Percentiles rank a stretch among this genome's conserved stretches.
Conservation (phyloP, 2,888 invertebrate genomes). For the Eumacrocentrus americanus region DNA sequence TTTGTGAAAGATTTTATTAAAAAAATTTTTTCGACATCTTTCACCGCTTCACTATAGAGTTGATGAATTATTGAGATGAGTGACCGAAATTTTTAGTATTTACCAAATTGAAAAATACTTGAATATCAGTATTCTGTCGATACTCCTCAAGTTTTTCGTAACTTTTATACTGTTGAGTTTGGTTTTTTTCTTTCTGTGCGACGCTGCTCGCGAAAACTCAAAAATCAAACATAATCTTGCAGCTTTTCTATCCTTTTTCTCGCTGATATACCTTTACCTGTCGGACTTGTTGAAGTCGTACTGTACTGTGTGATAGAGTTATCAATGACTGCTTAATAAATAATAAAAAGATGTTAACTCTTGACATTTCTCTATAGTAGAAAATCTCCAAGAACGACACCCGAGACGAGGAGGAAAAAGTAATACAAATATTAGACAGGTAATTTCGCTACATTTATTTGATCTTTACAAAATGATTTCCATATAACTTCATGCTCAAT, state of each 20-base stretch:
- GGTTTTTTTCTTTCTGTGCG: slow-evolving; percentile 30
- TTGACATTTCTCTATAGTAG: too few relatives aligned
- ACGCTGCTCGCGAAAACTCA: slow-evolving; percentile 30
- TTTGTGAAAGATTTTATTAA: too few relatives aligned
- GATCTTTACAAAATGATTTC: background rate
- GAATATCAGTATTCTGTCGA: slow-evolving; percentile 45
- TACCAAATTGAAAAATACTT: slow-evolving; percentile 32
- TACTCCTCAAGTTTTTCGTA: slow-evolving; percentile 42
- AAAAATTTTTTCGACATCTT: too few relatives aligned
- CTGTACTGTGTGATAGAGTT: slow-evolving; percentile 51
- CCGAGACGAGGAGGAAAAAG: too few relatives aligned
- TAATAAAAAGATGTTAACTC: slow-evolving; percentile 49
- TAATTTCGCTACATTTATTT: background rate
- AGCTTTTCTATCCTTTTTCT: slow-evolving; percentile 29
- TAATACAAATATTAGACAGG: background rate
- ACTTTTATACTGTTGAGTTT: slow-evolving; percentile 49
- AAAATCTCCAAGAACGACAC: too few relatives aligned
- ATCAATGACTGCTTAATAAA: slow-evolving; percentile 53
- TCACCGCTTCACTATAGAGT: too few relatives aligned
- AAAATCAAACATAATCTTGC: slow-evolving; percentile 29
- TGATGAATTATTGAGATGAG: too few relatives aligned
- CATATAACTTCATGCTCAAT: background rate
- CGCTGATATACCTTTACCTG: slow-evolving; percentile 29
- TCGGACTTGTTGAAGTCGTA: slow-evolving; percentile 33
- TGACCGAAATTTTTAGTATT: too few relatives aligned